These are phyloP conservation scores for Toxostoma redivivum DNA, from an alignment of 2,113 vertebrate species.

Conservation along the genomic window DNA sequence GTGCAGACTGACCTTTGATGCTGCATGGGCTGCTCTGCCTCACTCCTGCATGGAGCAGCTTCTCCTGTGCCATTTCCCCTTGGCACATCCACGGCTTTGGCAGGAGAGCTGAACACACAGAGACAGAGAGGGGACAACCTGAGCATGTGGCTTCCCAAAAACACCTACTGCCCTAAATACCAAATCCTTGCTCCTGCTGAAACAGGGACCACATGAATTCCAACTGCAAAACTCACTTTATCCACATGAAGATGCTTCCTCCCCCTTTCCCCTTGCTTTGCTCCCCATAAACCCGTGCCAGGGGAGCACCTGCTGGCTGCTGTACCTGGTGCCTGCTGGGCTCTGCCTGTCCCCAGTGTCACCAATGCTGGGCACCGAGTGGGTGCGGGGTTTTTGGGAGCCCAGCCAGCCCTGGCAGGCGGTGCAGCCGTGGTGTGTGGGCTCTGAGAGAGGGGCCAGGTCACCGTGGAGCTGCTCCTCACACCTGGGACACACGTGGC, in stretches of 20 bases:
- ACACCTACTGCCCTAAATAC: fast-evolving
- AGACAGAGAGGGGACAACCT: not conserved
- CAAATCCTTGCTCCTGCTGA: not conserved
- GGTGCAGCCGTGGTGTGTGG: fast-evolving
- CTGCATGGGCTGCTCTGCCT: not conserved
- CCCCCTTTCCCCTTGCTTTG: not conserved
- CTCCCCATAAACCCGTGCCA: fast-evolving
- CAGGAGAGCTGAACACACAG: not conserved
- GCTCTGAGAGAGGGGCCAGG: not conserved
- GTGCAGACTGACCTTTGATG: not conserved
- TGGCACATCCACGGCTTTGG: not conserved
- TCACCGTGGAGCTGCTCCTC: not conserved
- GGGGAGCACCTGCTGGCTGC: not conserved
- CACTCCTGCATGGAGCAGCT: fast-evolving
- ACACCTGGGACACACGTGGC: slow-evolving; percentile 6
- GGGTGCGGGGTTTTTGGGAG: not conserved
- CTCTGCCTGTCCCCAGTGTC: fast-evolving
- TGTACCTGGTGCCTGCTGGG: not conserved
- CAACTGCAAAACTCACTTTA: not conserved
- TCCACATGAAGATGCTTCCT: fast-evolving
- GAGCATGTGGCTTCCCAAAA: fast-evolving
- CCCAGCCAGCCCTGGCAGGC: not conserved
- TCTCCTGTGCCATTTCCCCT: not conserved
- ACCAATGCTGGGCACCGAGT: not conserved
- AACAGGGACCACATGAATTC: not conserved